Conservation (phyloP, 1,140 invertebrate genomes). For the Bombus confusus region DNA sequence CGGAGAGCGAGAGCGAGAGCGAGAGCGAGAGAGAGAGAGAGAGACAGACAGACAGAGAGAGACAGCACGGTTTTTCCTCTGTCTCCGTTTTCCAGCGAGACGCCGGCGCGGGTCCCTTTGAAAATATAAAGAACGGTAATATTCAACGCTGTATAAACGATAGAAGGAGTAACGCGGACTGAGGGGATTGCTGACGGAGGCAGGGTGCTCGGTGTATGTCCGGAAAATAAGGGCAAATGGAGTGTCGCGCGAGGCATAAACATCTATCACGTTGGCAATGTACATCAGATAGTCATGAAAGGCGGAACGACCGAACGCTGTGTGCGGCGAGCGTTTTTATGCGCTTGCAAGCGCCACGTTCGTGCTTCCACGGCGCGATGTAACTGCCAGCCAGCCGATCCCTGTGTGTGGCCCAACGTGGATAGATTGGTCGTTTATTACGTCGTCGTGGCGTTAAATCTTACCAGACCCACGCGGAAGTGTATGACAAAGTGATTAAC, state of each 20-base stretch:
- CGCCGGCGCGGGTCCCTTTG: slow-evolving; percentile 52
- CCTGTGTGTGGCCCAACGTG: slow-evolving; percentile 25
- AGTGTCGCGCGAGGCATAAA: slow-evolving; percentile 59
- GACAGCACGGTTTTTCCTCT: slow-evolving; percentile 6
- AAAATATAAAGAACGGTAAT: slow-evolving; percentile 67
- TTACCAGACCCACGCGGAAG: slow-evolving; percentile 29
- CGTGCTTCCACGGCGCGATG: background rate
- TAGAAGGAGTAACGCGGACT: background rate
- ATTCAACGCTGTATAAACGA: slow-evolving; percentile 42
- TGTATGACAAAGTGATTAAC: slow-evolving; percentile 54
- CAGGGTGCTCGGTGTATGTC: background rate
- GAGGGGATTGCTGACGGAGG: background rate
- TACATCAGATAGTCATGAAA: slow-evolving; percentile 73
- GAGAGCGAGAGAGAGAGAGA: background rate
- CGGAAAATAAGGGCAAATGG: slow-evolving; percentile 64
- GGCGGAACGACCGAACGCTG: slow-evolving; percentile 54
- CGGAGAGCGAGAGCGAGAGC: background rate
- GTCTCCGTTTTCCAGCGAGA: slow-evolving; percentile 35
- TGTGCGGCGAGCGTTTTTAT: slow-evolving; percentile 47
- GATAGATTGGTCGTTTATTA: slow-evolving; percentile 48
- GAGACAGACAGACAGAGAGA: background rate
- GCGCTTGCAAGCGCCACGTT: background rate
- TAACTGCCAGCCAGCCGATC: slow-evolving; percentile 5
- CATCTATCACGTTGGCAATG: slow-evolving; percentile 64
- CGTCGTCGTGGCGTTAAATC: slow-evolving; percentile 49